Base-by-base conservation (phyloP, 2,888 invertebrate genomes). In the Aphidoletes aphidimyza region DNA sequence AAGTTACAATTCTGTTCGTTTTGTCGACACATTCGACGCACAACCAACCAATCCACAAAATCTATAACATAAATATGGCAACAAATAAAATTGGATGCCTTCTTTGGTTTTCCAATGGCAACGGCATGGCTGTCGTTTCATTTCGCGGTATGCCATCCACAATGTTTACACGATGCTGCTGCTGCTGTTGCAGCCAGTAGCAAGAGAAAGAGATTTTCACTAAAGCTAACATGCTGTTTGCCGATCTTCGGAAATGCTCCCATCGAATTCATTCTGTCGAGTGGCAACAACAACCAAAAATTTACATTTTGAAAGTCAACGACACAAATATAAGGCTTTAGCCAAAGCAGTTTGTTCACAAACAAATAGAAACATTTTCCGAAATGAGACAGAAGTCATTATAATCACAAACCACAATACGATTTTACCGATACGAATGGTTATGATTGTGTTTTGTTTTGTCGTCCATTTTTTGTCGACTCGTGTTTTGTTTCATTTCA, bases 231-330 rank as follows among this genome's bases (percentile, higher is more conserved):
- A 47, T 47, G 2, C 22, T 54, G 54, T 54, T 39, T 11, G 54
- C 54, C 22, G 54, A 54, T 22, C n/a, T 6, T 54, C 9, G 22
- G 6, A 54, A 54, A 54, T 22, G 22, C 22, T n/a, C n/a, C 6
- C 54, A 54, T 22, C 47, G 17, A 47, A 54, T 5, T 54, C 22
- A 54, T 54, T 54, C n/a, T 9, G 9, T 54, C n/a, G n/a, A n/a
- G n/a, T 22, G 5, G 22, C 2, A 54, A n/a, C 54, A 5, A 39
- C 5, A 5, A 39, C 39, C 6, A 54, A 22, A 54, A 54, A 54
- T 54, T 54, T 54, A 54, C 54, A 54, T 54, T 54, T 47, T 54
- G 22, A 54, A 54, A 54, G 54, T 54, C 22, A 54, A 54, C 54
- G 22, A 54, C 47, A 47, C 54, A 54, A 0, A 54, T 6, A 54